Percentiles rank a stretch among this genome's conserved stretches.
phyloP scores from a whole-genome alignment of 2,113 vertebrate genomes.

The Platanista minor region DNA sequence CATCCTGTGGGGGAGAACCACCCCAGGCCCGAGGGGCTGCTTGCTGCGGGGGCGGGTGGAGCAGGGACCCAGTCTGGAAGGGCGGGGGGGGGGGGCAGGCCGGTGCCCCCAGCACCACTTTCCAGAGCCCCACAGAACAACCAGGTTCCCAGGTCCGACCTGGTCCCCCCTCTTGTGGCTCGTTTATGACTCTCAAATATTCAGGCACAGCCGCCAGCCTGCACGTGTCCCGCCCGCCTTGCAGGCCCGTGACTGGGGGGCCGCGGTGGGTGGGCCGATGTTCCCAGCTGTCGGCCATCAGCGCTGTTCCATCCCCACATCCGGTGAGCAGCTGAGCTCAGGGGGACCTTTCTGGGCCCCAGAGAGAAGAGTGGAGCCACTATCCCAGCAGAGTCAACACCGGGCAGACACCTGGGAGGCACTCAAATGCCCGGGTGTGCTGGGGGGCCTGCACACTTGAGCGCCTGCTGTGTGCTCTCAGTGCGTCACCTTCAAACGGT shows the following conservation, averaged over 20 bases:
- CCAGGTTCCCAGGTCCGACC: neutral
- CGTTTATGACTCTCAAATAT: fast-evolving
- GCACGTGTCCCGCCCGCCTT: fast-evolving
- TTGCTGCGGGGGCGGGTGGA: neutral
- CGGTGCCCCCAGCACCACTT: too few species aligned
- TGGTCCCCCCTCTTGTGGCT: neutral
- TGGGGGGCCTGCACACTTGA: neutral
- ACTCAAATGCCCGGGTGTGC: fast-evolving
- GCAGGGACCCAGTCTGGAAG: neutral
- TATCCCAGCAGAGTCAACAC: neutral
- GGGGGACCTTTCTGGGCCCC: too few species aligned
- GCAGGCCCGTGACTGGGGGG: fast-evolving
- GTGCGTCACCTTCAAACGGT: neutral
- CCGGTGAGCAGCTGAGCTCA: neutral
- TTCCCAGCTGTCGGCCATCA: too few species aligned
- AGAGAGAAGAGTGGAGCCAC: neutral
- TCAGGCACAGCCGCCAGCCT: fast-evolving
- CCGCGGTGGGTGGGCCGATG: fast-evolving
- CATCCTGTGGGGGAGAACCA: fast-evolving
- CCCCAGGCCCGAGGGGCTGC: neutral
- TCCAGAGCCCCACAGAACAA: neutral
- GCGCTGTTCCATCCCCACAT: fast-evolving
- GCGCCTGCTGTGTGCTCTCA: neutral
- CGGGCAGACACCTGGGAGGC: neutral
- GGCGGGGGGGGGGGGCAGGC: too few species aligned